Base-by-base conservation (phyloP, 2,888 invertebrate genomes). In the Eristalis tenax region DNA sequence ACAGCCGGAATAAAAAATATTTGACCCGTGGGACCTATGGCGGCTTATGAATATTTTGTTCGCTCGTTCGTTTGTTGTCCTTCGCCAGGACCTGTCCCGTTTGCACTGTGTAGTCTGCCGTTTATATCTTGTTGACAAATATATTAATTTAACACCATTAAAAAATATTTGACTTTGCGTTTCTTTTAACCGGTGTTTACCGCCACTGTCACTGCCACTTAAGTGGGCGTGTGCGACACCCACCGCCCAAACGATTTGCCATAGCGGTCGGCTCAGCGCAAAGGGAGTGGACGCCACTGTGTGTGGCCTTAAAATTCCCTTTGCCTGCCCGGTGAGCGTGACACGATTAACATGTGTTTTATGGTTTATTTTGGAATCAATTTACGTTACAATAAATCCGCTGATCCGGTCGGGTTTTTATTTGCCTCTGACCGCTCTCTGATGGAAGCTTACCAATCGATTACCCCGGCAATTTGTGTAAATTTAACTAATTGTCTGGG, bases 161-260 rank as follows among this genome's bases (percentile, higher is more conserved):
- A 71, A 65, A 85, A 81, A 82, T 85, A 81, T 85, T 85, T 85
- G 85, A 77, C 85, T 85, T 66, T 82, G 76, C 64, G 68, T 69
- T 85, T 82, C 77, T 69, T 85, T 82, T 85, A 77, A 74, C 69
- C 63, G 76, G 64, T 77, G 61, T 82, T 85, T 85, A 77, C 77
- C 59, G 73, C 8, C 50, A 10, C 50, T 50, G 50, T 18, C 50
- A 50, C 18, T 50, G 50, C 59, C 59, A 59, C 59, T 59, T 59
- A 23, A 23, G 59, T 13, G 59, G 59, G 61, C 13, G 8, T 13
- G 11, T 11, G n/a, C 35, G 2, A 38, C 18, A 6, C n/a, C n/a
- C n/a, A n/a, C n/a, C 57, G 35, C 18, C 80, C 70, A 70, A 79
- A 70, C 75, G 83, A 84, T 84, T 79, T 83, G 74, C 79, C n/a